These are phyloP conservation scores for Dipodomys ordii DNA, from an alignment of 2,113 vertebrate genomes.

Conservation along the genomic window DNA sequence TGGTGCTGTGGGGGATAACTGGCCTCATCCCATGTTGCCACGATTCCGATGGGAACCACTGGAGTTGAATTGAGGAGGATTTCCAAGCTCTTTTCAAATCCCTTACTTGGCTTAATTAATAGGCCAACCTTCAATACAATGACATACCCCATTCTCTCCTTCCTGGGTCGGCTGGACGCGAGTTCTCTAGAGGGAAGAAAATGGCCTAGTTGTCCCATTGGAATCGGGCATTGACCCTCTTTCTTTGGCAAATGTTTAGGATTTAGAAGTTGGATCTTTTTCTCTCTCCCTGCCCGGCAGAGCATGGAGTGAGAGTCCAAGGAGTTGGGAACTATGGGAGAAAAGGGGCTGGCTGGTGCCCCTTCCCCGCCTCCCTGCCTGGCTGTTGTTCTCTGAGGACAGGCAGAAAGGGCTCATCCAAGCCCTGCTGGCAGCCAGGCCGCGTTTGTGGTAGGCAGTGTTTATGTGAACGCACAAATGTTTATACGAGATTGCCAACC, in stretches of 20 bases:
- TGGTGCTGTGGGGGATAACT: background rate
- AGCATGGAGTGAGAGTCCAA: background rate
- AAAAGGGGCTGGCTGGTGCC: slow-evolving; percentile 19
- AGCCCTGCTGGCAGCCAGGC: slow-evolving; percentile 72
- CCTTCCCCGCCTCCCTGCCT: background rate
- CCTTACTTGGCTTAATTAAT: slow-evolving; percentile 1
- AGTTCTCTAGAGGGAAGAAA: background rate
- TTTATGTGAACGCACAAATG: slow-evolving; percentile 85
- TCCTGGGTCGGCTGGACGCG: background rate
- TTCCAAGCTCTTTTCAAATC: slow-evolving; percentile 17
- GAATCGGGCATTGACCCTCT: background rate
- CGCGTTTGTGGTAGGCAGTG: slow-evolving; percentile 83
- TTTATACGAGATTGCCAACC: slow-evolving; percentile 80
- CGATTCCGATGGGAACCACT: background rate
- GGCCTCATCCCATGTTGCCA: background rate
- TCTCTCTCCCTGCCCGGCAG: background rate
- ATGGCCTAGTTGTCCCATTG: background rate
- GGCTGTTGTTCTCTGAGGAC: slow-evolving; percentile 43
- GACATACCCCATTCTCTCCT: background rate
- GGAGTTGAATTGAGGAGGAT: background rate
- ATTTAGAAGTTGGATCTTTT: slow-evolving; percentile 17
- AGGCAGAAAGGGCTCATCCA: slow-evolving; percentile 70
- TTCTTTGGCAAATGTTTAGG: slow-evolving; percentile 7
- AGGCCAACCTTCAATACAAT: background rate
- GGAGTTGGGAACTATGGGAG: slow-evolving; percentile 18